Conservation (phyloP, 2,888 invertebrate species). For the Drosophila nr. medialis region DNA sequence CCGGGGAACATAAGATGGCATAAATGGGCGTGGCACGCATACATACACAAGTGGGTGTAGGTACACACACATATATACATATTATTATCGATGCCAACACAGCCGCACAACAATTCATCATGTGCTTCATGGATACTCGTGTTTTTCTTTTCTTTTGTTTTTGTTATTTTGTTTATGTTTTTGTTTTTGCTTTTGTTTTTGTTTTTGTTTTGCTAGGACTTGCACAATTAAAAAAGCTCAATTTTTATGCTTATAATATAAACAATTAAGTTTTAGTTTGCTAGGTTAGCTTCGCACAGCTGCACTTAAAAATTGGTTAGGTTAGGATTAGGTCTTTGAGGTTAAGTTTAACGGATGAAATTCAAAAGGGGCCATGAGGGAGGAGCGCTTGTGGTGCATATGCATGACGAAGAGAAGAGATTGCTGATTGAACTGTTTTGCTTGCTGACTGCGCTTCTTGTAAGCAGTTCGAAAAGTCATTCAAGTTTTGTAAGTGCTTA, state of each 20-base stretch:
- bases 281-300: conserved; percentile 59
- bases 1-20: conserved; percentile 24
- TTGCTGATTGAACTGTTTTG: conserved; percentile 5
- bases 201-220: conserved; percentile 45
- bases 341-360: conserved; percentile 37
- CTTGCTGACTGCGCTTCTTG: background rate
- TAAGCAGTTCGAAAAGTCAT: conserved; percentile 8
- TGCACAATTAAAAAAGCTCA: conserved; percentile 78
- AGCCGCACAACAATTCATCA: conserved; percentile 22
- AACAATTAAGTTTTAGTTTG: conserved; percentile 67
- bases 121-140: conserved; percentile 26
- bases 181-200: conserved; percentile 13
- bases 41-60: conserved; percentile 15
- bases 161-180: conserved; percentile 4
- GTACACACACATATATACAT: conserved; percentile 22
- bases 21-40: conserved; percentile 24
- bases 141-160: conserved; percentile 8
- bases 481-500: conserved; percentile 8
- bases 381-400: background rate
- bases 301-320: conserved; percentile 46
- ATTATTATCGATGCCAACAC: conserved; percentile 32
- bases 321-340: conserved; percentile 32
- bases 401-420: conserved; percentile 6
- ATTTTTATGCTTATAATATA: conserved; percentile 70
- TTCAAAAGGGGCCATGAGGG: conserved; percentile 12